A percentile compares a stretch with the other conserved stretches of the same genome.
Evolutionary conservation across 1,140 invertebrate genomes (phyloP).

Genomic region (Oedothorax gibbosus): DNA sequence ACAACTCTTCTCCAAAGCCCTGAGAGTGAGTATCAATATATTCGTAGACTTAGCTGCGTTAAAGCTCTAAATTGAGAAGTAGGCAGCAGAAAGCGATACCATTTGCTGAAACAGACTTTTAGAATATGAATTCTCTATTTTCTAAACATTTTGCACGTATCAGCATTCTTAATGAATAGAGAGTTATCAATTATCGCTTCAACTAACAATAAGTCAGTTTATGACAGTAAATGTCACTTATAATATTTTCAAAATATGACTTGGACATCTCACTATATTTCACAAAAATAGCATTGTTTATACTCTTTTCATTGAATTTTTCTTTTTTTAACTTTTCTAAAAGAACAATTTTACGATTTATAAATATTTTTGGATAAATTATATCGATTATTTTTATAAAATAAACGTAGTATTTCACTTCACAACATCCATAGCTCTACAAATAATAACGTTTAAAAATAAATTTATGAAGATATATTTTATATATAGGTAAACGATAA

Average conservation of each 20-base stretch:
- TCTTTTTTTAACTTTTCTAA: too few species aligned
- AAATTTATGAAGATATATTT: not conserved
- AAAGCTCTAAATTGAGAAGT: not conserved
- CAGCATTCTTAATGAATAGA: too few species aligned
- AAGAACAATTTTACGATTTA: too few species aligned
- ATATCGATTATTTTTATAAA: not conserved
- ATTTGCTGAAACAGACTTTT: not conserved
- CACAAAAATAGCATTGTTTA: too few species aligned
- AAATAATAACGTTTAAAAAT: not conserved
- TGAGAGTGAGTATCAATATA: slow-evolving; percentile 28
- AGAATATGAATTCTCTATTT: too few species aligned
- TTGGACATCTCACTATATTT: too few species aligned
- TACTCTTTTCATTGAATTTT: too few species aligned
- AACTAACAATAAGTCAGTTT: too few species aligned
- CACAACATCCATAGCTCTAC: not conserved
- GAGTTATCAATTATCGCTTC: too few species aligned
- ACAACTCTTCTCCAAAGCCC: slow-evolving; percentile 14
- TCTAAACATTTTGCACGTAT: too few species aligned
- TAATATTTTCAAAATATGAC: too few species aligned
- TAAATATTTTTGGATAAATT: not conserved
- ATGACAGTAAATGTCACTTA: too few species aligned
- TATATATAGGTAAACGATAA: not conserved
- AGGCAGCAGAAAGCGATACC: not conserved
- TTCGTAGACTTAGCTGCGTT: not conserved
- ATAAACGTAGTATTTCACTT: not conserved